Percentiles rank a stretch among this genome's conserved stretches.
Conservation (phyloP, 2,113 vertebrate species). For the Xiphophorus hellerii region DNA sequence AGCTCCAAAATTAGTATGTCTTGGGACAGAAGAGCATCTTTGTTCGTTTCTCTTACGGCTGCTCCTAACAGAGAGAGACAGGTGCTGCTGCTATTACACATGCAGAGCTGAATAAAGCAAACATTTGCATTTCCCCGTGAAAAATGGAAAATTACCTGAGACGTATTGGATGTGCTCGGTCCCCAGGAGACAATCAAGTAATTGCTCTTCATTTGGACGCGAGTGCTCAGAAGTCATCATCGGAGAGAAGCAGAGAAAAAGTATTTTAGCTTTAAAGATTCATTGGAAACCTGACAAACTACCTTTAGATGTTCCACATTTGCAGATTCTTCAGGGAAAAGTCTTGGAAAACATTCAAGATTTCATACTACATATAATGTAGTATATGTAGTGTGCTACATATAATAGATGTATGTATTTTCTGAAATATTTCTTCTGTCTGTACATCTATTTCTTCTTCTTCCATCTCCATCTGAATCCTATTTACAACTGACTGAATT, state of each 20-base stretch:
- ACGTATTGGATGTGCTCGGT: constrained; percentile 23
- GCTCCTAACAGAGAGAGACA: constrained; percentile 30
- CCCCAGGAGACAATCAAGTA: constrained; percentile 59
- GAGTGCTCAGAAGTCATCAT: constrained; percentile 37
- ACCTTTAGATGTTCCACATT: constrained; percentile 45
- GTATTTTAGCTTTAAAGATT: constrained; percentile 69
- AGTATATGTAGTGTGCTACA: no score
- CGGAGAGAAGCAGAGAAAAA: constrained; percentile 39
- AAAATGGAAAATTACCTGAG: constrained; percentile 41
- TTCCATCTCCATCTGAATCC: constrained; percentile 3
- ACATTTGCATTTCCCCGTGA: constrained; percentile 21
- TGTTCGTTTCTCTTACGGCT: constrained; percentile 38
- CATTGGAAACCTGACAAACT: constrained; percentile 46
- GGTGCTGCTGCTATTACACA: constrained; percentile 16
- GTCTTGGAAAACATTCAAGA: constrained; percentile 34
- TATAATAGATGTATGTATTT: constrained; percentile 42
- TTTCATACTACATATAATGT: not conserved
- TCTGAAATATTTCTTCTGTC: constrained; percentile 20
- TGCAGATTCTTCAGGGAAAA: constrained; percentile 38
- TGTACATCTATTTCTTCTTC: constrained; percentile 10
- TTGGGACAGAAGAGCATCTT: constrained; percentile 31
- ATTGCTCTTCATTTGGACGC: constrained; percentile 71
- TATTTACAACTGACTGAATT: constrained; percentile 4
- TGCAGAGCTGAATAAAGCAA: not conserved
- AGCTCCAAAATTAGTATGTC: constrained; percentile 50